These are phyloP conservation scores for Hemistola chrysoprasaria DNA, from an alignment of 2,888 invertebrate species.

Conservation along the genomic window DNA sequence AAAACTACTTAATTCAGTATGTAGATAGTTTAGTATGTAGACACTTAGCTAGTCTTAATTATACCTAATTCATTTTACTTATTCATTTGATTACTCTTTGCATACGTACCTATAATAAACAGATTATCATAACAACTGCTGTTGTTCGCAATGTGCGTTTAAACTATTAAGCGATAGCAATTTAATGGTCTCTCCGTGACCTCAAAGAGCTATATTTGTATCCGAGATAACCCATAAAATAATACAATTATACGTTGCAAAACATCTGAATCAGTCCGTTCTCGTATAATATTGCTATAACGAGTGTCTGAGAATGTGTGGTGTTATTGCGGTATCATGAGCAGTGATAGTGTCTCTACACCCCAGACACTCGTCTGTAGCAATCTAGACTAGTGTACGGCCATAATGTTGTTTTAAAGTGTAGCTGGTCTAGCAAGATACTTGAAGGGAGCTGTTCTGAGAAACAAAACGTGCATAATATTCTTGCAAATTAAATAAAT, in stretches of 20 bases:
- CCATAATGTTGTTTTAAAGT: conserved; percentile 62
- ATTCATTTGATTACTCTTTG: too few relatives aligned
- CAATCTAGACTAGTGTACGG: conserved; percentile 48
- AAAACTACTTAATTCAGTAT: too few relatives aligned
- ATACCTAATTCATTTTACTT: too few relatives aligned
- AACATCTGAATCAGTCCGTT: conserved; percentile 39
- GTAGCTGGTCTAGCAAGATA: conserved; percentile 45
- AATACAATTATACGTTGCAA: conserved; percentile 32
- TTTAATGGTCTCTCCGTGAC: conserved; percentile 11
- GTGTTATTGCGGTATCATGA: conserved; percentile 58
- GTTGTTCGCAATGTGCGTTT: conserved; percentile 10
- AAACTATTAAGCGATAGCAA: conserved; percentile 15
- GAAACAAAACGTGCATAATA: too few relatives aligned
- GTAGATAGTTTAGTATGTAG: too few relatives aligned
- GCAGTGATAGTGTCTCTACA: conserved; percentile 43
- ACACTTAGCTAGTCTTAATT: too few relatives aligned
- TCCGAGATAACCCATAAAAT: conserved; percentile 13
- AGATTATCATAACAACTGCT: too few relatives aligned
- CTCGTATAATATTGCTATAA: conserved; percentile 46
- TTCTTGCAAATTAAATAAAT: too few relatives aligned
- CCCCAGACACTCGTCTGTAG: conserved; percentile 38
- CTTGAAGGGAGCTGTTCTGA: conserved; percentile 20
- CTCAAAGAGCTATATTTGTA: conserved; percentile 6
- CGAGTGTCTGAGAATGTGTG: conserved; percentile 50
- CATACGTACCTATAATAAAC: too few relatives aligned